Base-by-base conservation (phyloP, 2,113 vertebrate species). In the Rhinoderma darwinii region DNA sequence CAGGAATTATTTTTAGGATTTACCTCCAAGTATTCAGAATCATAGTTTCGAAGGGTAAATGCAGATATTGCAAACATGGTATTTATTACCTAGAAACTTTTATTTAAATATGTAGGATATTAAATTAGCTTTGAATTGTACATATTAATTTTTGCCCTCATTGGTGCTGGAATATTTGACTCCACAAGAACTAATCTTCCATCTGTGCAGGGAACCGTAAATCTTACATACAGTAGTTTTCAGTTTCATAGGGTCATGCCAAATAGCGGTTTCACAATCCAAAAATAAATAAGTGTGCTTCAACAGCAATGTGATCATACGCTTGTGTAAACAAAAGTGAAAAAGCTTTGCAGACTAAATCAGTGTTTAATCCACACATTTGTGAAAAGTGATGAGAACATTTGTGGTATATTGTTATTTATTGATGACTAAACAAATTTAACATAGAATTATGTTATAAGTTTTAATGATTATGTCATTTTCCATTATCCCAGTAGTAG, bases 261-360 rank as follows among this genome's bases (percentile, higher is more conserved):
- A 86, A 86, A 86, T 74, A 73, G 78, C 68, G 84, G 63, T 73
- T 56, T 86, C 85, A 82, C 66, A 82, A 50, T 81, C 85, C 85
- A 86, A 86, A 82, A 86, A 86, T 86, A 86, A 86, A 86, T 86
- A 84, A 84, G 77, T 81, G 37, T 86, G 77, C 77, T 86, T 79
- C 25, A 73, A 73, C 63, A 61, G 85, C 68, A 81, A 81, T 56
- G 59, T 73, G 77, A 73, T 81, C 63, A 66, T 17, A 74, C 77
- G 17, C 68, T 74, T 82, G 68, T 86, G 61, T 59, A 86, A 84
- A 85, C 84, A 66, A 59, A 76, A 78, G 73, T 66, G n/a, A 51
- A 66, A 80, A 44, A 37, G 50, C 76, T 86, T 15, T 56, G 20
- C 15, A 81, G 47, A 59, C 20, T 75, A 59, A 75, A 75, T 59